phyloP scores from a whole-genome alignment of 2,113 vertebrate species.

The Sminthopsis crassicaudata region DNA sequence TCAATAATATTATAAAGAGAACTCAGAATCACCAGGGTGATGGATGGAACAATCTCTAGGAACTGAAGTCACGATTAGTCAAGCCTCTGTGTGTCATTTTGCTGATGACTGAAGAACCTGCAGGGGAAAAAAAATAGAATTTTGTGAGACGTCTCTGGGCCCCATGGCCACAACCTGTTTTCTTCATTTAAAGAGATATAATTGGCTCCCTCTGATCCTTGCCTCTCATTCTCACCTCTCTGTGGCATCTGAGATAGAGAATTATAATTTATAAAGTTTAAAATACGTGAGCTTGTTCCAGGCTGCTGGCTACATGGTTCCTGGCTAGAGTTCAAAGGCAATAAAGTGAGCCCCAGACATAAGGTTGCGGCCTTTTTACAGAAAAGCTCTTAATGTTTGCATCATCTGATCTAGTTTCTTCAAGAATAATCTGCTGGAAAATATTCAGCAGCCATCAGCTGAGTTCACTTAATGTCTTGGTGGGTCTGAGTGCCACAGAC shows the following conservation, averaged over 20 bases:
- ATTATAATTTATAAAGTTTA: conserved; percentile 62
- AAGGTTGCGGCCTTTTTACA: conserved; percentile 41
- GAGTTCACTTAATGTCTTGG: conserved; percentile 41
- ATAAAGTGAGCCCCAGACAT: conserved; percentile 56
- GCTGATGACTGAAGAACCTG: conserved; percentile 50
- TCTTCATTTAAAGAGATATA: conserved; percentile 61
- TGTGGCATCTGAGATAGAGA: conserved; percentile 43
- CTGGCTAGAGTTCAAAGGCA: conserved; percentile 55
- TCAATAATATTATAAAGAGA: conserved; percentile 72
- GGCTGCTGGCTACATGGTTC: conserved; percentile 17
- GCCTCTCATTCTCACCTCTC: conserved; percentile 42
- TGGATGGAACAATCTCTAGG: conserved; percentile 60
- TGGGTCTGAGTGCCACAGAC: conserved; percentile 45
- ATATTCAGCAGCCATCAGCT: conserved; percentile 48
- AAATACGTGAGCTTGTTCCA: conserved; percentile 39
- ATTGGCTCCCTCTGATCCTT: conserved; percentile 43
- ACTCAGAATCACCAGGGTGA: conserved; percentile 62
- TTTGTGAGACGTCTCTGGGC: conserved; percentile 85
- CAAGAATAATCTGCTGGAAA: conserved; percentile 31
- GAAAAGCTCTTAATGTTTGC: conserved; percentile 43
- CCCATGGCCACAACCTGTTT: conserved; percentile 62
- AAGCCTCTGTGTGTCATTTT: conserved; percentile 60
- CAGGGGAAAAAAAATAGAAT: conserved; percentile 78
- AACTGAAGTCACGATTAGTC: conserved; percentile 67
- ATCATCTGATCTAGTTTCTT: conserved; percentile 50